Evolutionary conservation across 2,113 vertebrate species (phyloP).

Genomic region (Corythoichthys haematopterus): DNA sequence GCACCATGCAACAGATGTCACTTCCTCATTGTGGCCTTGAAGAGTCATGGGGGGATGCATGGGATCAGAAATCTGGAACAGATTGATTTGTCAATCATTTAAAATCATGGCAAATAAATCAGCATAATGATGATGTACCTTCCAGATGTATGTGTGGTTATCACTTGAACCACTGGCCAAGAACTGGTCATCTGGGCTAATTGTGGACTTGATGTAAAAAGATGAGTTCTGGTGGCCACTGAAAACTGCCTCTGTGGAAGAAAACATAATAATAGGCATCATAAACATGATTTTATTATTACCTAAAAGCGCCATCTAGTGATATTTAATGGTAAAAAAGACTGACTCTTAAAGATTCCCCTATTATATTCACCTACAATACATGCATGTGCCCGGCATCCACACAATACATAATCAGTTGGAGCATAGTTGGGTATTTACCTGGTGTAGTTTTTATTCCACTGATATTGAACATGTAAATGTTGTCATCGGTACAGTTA

Average conservation of each 20-base stretch:
- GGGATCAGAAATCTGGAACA: conserved; percentile 80
- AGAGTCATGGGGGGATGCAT: conserved; percentile 77
- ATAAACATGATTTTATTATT: too few species aligned
- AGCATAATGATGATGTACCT: conserved; percentile 68
- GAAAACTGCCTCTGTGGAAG: conserved; percentile 79
- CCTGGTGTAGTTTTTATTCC: conserved; percentile 82
- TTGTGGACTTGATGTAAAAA: conserved; percentile 90
- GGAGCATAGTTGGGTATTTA: conserved; percentile 48
- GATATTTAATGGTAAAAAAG: conserved; percentile 17
- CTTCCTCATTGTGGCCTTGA: conserved; percentile 88
- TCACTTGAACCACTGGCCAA: conserved; percentile 92
- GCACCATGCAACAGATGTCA: conserved; percentile 93
- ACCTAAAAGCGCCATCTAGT: conserved; percentile 49
- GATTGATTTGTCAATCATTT: neutral
- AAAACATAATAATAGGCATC: conserved; percentile 6
- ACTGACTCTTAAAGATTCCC: neutral
- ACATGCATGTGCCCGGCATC: neutral
- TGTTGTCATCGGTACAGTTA: conserved; percentile 92
- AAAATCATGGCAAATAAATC: neutral
- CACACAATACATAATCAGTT: too few species aligned
- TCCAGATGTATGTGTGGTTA: conserved; percentile 87
- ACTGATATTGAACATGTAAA: conserved; percentile 91
- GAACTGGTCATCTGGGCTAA: conserved; percentile 92
- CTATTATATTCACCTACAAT: neutral
- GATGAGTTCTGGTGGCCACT: conserved; percentile 90